Conservation (phyloP, 2,113 vertebrate genomes). For the Elephas maximus region DNA sequence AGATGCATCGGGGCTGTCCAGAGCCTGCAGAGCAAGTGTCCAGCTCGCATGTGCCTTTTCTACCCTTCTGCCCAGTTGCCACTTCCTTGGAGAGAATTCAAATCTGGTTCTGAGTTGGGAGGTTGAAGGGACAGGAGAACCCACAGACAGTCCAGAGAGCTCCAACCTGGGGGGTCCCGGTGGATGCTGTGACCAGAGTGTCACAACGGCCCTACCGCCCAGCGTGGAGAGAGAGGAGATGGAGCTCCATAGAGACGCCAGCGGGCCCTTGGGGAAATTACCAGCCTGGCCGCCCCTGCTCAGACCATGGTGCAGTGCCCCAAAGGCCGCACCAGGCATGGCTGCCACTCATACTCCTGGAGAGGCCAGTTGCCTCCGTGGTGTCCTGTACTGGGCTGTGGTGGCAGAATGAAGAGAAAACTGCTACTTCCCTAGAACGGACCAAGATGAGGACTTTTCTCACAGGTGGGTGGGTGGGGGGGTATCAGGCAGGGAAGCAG, state of each 20-base stretch:
- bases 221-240: neutral
- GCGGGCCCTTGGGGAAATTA: neutral
- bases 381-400: neutral
- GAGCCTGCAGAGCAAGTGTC: neutral
- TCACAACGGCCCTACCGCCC: neutral
- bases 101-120: neutral
- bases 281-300: accelerated
- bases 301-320: neutral
- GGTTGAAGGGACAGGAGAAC: neutral
- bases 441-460: neutral
- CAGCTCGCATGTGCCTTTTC: neutral
- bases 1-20: too few species aligned
- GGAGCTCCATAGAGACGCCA: neutral
- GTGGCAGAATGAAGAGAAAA: neutral
- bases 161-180: neutral
- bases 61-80: neutral
- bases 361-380: neutral
- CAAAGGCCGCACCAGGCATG: neutral
- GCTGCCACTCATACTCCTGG: neutral
- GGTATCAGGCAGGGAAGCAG: neutral
- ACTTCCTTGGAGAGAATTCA: neutral
- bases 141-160: neutral
- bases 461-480: neutral
- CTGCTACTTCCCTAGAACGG: neutral
- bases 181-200: neutral